These are phyloP conservation scores for Slavum lentiscoides DNA, from an alignment of 2,888 invertebrate species.

Conservation along the genomic window DNA sequence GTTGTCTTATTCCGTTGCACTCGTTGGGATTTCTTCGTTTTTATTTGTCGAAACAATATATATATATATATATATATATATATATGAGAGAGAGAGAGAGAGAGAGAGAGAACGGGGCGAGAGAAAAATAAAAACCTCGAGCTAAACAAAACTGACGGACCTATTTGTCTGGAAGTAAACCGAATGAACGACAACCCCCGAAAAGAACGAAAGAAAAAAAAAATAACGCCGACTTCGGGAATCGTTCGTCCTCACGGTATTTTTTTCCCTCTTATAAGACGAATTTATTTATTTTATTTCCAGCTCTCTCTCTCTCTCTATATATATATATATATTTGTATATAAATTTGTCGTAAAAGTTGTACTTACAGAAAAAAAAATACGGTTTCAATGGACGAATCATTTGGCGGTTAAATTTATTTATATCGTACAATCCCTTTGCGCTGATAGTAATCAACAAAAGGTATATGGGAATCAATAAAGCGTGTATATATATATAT, in stretches of 20 bases:
- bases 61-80: no score
- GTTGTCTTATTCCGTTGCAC: not conserved
- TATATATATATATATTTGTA: not conserved
- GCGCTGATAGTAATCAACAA: no score
- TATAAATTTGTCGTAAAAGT: no score
- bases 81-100: no score
- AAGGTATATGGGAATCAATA: no score
- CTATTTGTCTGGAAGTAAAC: constrained; percentile 41
- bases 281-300: not conserved
- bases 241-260: not conserved
- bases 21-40: not conserved
- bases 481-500: no score
- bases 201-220: not conserved
- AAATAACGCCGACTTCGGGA: not conserved
- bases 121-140: not conserved
- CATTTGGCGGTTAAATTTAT: not conserved
- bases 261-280: not conserved
- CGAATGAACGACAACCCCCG: constrained; percentile 22
- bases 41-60: constrained; percentile 20
- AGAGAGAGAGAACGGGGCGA: not conserved
- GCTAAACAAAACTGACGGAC: constrained; percentile 20
- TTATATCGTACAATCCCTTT: no score
- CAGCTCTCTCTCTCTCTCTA: not conserved
- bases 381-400: no score
- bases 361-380: no score